Base-by-base conservation (phyloP, 1,140 invertebrate species). In the Drosophila ananassae region DNA sequence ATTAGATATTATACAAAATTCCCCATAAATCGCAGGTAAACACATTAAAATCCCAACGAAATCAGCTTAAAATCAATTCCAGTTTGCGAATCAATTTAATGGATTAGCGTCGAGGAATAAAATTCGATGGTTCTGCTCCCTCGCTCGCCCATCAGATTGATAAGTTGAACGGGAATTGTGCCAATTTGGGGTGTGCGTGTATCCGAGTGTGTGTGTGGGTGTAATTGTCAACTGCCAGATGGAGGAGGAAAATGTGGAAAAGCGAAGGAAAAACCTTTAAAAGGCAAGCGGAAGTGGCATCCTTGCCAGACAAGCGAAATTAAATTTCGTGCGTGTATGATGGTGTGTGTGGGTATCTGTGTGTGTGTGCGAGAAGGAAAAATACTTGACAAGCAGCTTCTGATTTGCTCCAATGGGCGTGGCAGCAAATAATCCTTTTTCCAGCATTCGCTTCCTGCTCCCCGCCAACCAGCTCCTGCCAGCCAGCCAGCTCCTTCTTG, bases 101-200 rank as follows among this genome's bases (percentile, higher is more conserved):
- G 83, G 83, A 87, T 87, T 87, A 87, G 79, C 79, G 57, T 62
- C 55, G 50, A 63, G 75, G 74, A 84, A 81, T 81, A 64, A 82
- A 64, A 60, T 66, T 57, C 71, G 62, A 59, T 61, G 48, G 53
- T n/a, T n/a, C n/a, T n/a, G n/a, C n/a, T n/a, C n/a, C n/a, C n/a
- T n/a, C n/a, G n/a, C 39, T 12, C 17, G 1, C 17, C 7, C 21
- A n/a, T 3, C 82, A 79, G 89, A 82, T 87, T 87, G 82, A 87
- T 89, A 87, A 82, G 83, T 79, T 89, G 73, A 89, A 79, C 60
- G 63, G 67, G 83, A 87, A 87, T 87, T 85, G 82, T 87, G 82
- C 78, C 82, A 87, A 87, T 87, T 87, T 87, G 66, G 58, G 55
- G 47, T 48, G 62, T 22, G 53, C 52, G 57, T 47, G 52, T 41